Evolutionary conservation across 2,113 vertebrate genomes (phyloP).

Genomic region (Hippopotamus amphibius): DNA sequence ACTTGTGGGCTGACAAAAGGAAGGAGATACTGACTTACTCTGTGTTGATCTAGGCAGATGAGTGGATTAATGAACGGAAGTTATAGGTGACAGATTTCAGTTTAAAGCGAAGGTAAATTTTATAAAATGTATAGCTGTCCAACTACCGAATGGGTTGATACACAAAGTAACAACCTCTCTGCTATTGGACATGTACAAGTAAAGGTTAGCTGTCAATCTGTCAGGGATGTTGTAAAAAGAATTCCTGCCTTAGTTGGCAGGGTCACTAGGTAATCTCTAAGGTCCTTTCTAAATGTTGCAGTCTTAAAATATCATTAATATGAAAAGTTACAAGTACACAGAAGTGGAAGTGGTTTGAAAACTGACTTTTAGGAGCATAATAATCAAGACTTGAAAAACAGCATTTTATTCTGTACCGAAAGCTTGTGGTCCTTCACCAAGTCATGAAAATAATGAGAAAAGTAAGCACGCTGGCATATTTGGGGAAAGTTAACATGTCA

Average conservation of each 20-base stretch:
- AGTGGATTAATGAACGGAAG: neutral
- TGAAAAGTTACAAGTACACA: neutral
- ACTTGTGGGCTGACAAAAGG: neutral
- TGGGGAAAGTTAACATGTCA: neutral
- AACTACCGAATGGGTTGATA: neutral
- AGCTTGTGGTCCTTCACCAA: neutral
- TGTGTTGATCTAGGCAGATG: neutral
- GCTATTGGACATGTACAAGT: neutral
- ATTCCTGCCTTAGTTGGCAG: neutral
- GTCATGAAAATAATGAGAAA: neutral
- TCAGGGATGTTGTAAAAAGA: neutral
- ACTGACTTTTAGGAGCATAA: neutral
- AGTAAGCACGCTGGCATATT: neutral
- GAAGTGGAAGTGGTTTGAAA: slow-evolving; percentile 25
- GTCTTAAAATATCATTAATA: slow-evolving; percentile 42
- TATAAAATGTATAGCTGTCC: neutral
- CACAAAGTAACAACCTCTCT: neutral
- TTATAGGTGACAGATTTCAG: slow-evolving; percentile 11
- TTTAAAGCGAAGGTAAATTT: neutral
- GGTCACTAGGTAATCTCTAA: slow-evolving; percentile 44
- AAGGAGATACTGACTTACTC: neutral
- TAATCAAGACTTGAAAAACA: neutral
- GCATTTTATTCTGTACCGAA: neutral
- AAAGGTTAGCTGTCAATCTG: slow-evolving; percentile 69
- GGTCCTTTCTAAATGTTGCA: neutral